Evolutionary conservation across 2,113 vertebrate genomes (phyloP).

Genomic region (Gobius niger): DNA sequence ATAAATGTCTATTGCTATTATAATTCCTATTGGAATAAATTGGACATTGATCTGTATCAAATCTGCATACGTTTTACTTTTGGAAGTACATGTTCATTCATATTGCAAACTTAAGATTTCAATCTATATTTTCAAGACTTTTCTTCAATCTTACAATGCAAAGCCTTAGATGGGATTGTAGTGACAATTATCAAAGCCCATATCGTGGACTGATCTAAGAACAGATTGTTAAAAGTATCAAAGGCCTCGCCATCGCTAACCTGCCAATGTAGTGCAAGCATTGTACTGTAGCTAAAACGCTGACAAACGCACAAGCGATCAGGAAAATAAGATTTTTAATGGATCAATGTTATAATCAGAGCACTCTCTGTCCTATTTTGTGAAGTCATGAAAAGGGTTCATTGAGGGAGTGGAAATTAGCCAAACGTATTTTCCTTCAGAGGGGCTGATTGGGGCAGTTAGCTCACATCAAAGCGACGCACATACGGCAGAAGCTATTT

Average conservation of each 20-base stretch:
- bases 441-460: slow-evolving; percentile 60
- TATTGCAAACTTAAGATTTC: background rate
- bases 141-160: background rate
- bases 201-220: background rate
- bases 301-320: slow-evolving; percentile 5
- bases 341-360: background rate
- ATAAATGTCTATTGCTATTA: background rate
- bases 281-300: background rate
- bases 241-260: background rate
- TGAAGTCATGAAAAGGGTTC: slow-evolving; percentile 14
- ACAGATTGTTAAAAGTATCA: slow-evolving; percentile 1
- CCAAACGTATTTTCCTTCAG: slow-evolving; percentile 46
- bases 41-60: background rate
- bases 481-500: slow-evolving; percentile 58
- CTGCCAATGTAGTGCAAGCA: background rate
- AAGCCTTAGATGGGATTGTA: background rate
- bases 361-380: slow-evolving; percentile 1
- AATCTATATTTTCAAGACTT: background rate
- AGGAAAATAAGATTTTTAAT: slow-evolving; percentile 8
- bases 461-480: slow-evolving; percentile 65
- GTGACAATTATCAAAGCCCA: background rate
- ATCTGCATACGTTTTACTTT: background rate
- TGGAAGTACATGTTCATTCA: background rate
- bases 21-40: background rate
- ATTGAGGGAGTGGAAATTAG: slow-evolving; percentile 35